Base-by-base conservation (phyloP, 1,140 invertebrate genomes). In the Lethrus apterus region DNA sequence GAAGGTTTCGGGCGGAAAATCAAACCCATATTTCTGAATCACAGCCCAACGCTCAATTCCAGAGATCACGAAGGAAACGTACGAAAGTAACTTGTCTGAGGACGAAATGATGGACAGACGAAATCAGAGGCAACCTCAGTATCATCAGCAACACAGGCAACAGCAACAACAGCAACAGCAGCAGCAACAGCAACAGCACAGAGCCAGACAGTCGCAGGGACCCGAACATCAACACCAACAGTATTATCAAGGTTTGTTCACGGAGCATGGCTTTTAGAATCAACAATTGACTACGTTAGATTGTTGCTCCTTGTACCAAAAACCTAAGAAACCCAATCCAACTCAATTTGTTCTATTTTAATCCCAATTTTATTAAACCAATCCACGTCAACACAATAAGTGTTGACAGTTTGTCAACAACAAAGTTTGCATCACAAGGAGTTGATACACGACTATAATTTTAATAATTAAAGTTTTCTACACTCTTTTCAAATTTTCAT, bases 11-110 rank as follows among this genome's bases (percentile, higher is more conserved):
- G 9, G 10, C 14, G 35, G 35, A 21, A 38, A 23, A 21, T 38
- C 14, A 18, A 14, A 38, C 35, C 5, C 20, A 38, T 11, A 32
- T 53, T 46, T 52, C 53, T 50, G 56, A 64, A 57, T 31, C 54
- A 46, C 60, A 66, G 63, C 61, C 30, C 64, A 62, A 54, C 64
- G 64, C 70, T 78, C 79, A 65, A 77, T 81, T 74, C 62, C 73
- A 79, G 89, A 92, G 80, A 91, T 93, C 60, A 91, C 86, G 55
- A 86, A 88, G 76, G 86, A 91, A 68, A 79, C 81, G 48, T 77
- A 75, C 51, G 77, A 80, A 50, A 70, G 67, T 11, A 77, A 68
- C 61, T 60, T 68, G 62, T 70, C 70, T 54, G 74, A 75, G 57
- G 74, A 77, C 54, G 74, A 76, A 57, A 46, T 67, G 42, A 40